Percentiles rank a stretch among this genome's conserved stretches.
Evolutionary conservation across 2,797 vertebrate genomes (phyloP).

Genomic region (Tolypeutes matacus): DNA sequence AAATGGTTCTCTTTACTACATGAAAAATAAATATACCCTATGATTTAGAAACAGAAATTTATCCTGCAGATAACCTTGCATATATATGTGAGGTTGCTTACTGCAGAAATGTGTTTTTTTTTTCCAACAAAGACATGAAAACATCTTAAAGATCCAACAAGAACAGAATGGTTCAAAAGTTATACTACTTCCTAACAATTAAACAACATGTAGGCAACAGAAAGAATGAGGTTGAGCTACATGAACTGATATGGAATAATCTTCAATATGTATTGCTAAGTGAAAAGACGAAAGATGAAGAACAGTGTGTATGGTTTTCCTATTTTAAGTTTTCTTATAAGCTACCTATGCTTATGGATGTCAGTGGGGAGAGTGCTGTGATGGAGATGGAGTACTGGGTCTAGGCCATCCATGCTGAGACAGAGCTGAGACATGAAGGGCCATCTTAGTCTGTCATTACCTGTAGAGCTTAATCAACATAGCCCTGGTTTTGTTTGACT

Average conservation of each 20-base stretch:
- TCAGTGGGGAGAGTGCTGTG: background rate
- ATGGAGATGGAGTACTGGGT: background rate
- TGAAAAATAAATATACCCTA: background rate
- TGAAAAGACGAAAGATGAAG: background rate
- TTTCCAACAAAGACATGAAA: background rate
- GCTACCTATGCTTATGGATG: background rate
- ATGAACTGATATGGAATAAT: background rate
- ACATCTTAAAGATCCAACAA: slow-evolving; percentile 6
- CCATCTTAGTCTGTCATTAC: background rate
- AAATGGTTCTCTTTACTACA: slow-evolving; percentile 25
- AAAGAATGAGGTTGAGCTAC: background rate
- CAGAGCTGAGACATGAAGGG: background rate
- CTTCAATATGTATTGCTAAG: background rate
- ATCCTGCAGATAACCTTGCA: background rate
- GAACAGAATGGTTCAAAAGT: background rate
- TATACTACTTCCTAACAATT: slow-evolving; percentile 6
- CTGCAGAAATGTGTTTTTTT: background rate
- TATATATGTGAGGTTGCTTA: background rate
- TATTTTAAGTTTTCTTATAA: background rate
- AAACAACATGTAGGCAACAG: slow-evolving; percentile 16
- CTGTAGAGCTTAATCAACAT: background rate
- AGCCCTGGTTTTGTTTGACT: slow-evolving; percentile 11
- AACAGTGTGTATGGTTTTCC: background rate
- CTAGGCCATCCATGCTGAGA: background rate
- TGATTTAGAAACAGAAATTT: background rate